Percentiles rank a stretch among this genome's conserved stretches.
These are phyloP conservation scores for Umimayanthus kanabou DNA, from an alignment of 92 coral and sea anemone species.

Conservation along the genomic window DNA sequence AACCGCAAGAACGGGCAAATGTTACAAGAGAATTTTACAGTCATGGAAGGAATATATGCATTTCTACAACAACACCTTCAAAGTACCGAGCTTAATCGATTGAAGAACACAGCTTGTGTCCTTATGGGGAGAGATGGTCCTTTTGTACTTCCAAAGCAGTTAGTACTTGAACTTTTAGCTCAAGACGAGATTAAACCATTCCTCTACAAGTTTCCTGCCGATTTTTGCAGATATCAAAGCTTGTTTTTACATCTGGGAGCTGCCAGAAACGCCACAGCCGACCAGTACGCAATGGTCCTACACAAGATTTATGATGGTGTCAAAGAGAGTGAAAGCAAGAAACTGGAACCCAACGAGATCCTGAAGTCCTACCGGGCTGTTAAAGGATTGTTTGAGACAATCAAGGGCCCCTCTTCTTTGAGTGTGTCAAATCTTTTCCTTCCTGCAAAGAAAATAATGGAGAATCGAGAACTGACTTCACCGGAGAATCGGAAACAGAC, in stretches of 20 bases:
- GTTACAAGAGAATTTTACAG: background rate
- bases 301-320: conserved; percentile 28
- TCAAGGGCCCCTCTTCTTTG: conserved; percentile 10
- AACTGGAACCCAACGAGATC: conserved; percentile 63
- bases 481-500: background rate
- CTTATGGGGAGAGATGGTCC: conserved; percentile 59
- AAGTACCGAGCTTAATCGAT: conserved; percentile 2
- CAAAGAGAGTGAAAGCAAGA: conserved; percentile 1
- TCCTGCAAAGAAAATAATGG: conserved; percentile 51
- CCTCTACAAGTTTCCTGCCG: conserved; percentile 61
- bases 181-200: conserved; percentile 59
- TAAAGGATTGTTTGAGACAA: conserved; percentile 53
- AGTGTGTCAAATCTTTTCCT: conserved; percentile 43
- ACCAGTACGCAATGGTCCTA: conserved; percentile 69
- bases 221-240: conserved; percentile 27
- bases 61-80: background rate
- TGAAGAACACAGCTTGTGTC: conserved; percentile 48
- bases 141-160: conserved; percentile 58
- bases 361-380: conserved; percentile 48
- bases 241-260: conserved; percentile 65
- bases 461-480: too few species aligned
- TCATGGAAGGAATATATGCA: conserved; percentile 61
- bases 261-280: conserved; percentile 47
- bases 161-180: conserved; percentile 46
- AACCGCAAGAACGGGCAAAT: background rate